phyloP scores from a whole-genome alignment of 1,140 invertebrate genomes.

The Battus philenor region DNA sequence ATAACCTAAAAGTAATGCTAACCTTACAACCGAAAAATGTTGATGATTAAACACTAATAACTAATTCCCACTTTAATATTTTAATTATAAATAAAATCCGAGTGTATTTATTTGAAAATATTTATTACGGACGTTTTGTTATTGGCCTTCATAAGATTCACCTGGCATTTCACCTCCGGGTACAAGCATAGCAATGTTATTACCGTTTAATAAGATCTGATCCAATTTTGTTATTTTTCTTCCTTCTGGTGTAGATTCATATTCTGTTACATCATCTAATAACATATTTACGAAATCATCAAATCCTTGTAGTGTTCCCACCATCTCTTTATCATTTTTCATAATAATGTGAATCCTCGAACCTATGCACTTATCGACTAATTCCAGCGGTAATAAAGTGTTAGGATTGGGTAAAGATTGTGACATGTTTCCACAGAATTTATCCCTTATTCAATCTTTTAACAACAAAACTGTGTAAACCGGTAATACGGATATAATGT shows the following conservation, averaged over 20 bases:
- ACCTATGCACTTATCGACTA: conserved; percentile 99
- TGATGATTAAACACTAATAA: no score
- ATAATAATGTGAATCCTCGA: conserved; percentile 99
- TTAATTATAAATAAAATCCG: no score
- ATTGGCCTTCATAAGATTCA: conserved; percentile 58
- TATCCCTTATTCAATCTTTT: no score
- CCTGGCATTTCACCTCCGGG: conserved; percentile 70
- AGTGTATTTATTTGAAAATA: no score
- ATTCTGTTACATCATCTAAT: conserved; percentile 94
- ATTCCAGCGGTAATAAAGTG: conserved; percentile 79
- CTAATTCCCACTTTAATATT: no score
- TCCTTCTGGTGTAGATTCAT: conserved; percentile 97
- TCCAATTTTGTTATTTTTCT: conserved; percentile 97
- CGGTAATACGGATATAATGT: no score
- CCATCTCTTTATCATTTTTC: conserved; percentile 99
- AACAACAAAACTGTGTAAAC: no score
- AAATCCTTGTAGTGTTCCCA: conserved; percentile 97
- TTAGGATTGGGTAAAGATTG: conserved; percentile 64
- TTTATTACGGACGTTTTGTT: conserved; percentile 18
- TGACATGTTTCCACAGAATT: conserved; percentile 48
- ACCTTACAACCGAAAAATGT: no score
- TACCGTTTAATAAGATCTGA: conserved; percentile 98
- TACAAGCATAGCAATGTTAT: conserved; percentile 98
- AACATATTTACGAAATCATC: conserved; percentile 99
- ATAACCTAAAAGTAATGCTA: not conserved